phyloP scores from a whole-genome alignment of 2,113 vertebrate genomes.

The Pungitius pungitius region DNA sequence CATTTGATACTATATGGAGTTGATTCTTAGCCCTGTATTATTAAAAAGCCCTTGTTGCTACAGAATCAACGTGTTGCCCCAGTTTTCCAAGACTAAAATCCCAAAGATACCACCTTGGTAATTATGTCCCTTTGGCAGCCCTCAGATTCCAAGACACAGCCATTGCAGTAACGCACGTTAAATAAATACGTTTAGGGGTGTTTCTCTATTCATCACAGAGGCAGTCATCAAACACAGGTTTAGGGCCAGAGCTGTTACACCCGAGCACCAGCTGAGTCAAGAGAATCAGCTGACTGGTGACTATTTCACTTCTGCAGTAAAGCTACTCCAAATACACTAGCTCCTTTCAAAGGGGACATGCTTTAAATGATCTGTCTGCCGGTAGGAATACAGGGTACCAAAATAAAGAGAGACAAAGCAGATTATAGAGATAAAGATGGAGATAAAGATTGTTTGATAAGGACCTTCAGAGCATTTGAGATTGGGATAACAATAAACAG shows the following conservation, averaged over 20 bases:
- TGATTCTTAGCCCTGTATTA: no score
- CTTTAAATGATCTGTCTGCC: slow-evolving; percentile 17
- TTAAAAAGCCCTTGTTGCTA: no score
- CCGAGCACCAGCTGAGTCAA: slow-evolving; percentile 36
- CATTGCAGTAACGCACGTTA: background rate
- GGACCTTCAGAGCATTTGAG: slow-evolving; percentile 7
- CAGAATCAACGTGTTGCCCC: no score
- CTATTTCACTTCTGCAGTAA: slow-evolving; percentile 33
- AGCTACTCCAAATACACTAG: slow-evolving; percentile 31
- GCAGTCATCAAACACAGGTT: background rate
- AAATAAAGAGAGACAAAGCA: slow-evolving; percentile 9
- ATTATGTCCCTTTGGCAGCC: background rate
- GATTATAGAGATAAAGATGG: slow-evolving; percentile 36
- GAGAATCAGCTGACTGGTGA: slow-evolving; percentile 11
- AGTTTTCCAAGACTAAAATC: background rate
- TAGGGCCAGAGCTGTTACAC: background rate
- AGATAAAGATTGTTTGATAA: background rate
- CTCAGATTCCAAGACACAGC: background rate
- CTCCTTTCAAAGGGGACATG: slow-evolving; percentile 33
- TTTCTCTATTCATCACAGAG: background rate
- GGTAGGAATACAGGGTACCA: background rate
- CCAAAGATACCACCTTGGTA: no score
- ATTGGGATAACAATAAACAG: slow-evolving; percentile 1
- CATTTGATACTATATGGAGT: no score
- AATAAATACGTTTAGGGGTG: background rate